phyloP scores from a whole-genome alignment of 1,140 invertebrate species.

The Sitobion miscanthi region DNA sequence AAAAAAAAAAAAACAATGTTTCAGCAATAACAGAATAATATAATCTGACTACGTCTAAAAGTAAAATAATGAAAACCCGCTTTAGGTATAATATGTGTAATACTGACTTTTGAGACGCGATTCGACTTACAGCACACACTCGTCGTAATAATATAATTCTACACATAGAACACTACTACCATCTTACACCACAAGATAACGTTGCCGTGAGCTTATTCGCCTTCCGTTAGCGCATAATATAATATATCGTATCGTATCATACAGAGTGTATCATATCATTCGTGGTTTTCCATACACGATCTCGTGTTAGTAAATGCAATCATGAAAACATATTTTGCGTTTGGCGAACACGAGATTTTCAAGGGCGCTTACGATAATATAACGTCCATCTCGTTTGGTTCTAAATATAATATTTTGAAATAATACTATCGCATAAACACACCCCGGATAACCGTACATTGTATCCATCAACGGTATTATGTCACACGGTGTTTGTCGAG shows the following conservation, averaged over 20 bases:
- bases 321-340: neutral
- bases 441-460: neutral
- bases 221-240: neutral
- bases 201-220: neutral
- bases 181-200: neutral
- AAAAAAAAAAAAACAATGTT: neutral
- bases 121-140: neutral
- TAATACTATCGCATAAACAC: neutral
- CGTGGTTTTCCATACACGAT: neutral
- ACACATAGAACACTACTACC: neutral
- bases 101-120: neutral
- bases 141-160: neutral
- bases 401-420: neutral
- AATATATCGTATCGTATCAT: neutral
- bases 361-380: no score
- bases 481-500: neutral
- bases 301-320: fast-evolving
- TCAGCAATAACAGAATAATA: neutral
- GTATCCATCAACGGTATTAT: neutral
- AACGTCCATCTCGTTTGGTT: no score
- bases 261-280: neutral
- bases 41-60: neutral
- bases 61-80: neutral
- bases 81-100: neutral
- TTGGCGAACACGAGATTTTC: no score